Percentiles rank a stretch among this genome's conserved stretches.
These are phyloP conservation scores for Tangara arthus DNA, from an alignment of 2,797 vertebrate genomes.

Conservation along the genomic window DNA sequence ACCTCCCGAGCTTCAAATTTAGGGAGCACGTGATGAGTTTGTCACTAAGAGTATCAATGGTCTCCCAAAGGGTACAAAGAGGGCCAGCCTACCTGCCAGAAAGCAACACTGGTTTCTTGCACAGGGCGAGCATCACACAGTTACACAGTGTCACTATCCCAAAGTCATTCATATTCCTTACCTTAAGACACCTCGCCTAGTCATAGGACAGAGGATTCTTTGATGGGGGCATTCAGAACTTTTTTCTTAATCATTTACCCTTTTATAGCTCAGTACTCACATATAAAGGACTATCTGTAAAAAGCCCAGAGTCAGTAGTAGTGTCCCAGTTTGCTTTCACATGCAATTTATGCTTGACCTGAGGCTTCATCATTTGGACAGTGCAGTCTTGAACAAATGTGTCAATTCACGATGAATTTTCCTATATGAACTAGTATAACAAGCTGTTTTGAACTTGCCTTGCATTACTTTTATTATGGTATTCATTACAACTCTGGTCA, in stretches of 20 bases:
- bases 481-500: background rate
- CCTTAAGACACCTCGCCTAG: background rate
- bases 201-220: background rate
- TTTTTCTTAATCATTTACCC: background rate
- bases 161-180: background rate
- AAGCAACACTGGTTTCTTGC: accelerated
- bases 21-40: background rate
- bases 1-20: background rate
- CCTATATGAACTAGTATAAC: background rate
- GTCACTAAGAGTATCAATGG: background rate
- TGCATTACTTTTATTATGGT: background rate
- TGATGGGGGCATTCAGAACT: background rate
- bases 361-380: background rate
- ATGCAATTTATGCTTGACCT: background rate
- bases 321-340: background rate
- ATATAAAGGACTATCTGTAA: background rate
- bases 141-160: background rate
- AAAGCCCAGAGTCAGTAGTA: background rate
- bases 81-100: background rate
- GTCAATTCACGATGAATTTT: background rate
- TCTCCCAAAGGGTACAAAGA: background rate
- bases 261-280: background rate
- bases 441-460: background rate
- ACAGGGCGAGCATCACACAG: background rate
- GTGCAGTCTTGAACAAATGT: background rate